Conservation (phyloP, 2,888 invertebrate species). For the Drosophila macrospina region DNA sequence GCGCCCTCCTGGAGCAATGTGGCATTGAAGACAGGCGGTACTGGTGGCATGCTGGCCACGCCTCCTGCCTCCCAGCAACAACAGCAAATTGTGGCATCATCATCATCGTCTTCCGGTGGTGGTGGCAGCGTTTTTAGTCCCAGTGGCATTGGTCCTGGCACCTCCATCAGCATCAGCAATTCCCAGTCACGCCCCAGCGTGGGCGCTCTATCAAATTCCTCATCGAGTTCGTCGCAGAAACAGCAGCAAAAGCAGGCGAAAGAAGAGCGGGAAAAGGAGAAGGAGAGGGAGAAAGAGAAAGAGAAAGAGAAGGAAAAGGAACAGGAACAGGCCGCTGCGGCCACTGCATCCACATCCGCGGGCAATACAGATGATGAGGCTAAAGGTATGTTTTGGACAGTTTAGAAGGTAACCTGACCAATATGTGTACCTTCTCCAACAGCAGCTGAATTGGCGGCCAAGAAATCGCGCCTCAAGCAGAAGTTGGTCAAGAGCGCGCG, state of each 20-base stretch:
- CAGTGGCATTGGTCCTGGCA: slow-evolving; percentile 50
- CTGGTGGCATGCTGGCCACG: slow-evolving; percentile 85
- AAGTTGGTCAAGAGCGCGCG: slow-evolving; percentile 93
- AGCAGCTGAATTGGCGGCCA: slow-evolving; percentile 88
- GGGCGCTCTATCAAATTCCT: slow-evolving; percentile 82
- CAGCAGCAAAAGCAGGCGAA: slow-evolving; percentile 65
- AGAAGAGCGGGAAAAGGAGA: slow-evolving; percentile 44
- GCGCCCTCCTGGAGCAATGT: slow-evolving; percentile 87
- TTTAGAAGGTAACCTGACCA: neutral
- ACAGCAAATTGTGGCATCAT: slow-evolving; percentile 71
- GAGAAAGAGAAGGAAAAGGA: slow-evolving; percentile 24
- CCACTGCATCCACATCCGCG: slow-evolving; percentile 53
- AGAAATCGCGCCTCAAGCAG: slow-evolving; percentile 90
- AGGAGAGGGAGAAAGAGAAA: slow-evolving; percentile 38
- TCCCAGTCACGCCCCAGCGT: slow-evolving; percentile 81
- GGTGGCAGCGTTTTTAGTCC: slow-evolving; percentile 76
- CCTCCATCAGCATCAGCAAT: slow-evolving; percentile 49
- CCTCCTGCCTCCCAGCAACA: slow-evolving; percentile 78
- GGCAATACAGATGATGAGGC: slow-evolving; percentile 87
- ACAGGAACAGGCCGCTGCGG: slow-evolving; percentile 42
- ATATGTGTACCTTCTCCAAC: neutral
- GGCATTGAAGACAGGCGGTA: slow-evolving; percentile 82
- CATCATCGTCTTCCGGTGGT: slow-evolving; percentile 78
- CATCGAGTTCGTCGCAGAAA: slow-evolving; percentile 78
- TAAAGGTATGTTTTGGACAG: slow-evolving; percentile 85